Evolutionary conservation across 2,797 vertebrate species (phyloP), one percentile per base, ranked within the genome.

Genomic region (Coracias cyanogaster): DNA sequence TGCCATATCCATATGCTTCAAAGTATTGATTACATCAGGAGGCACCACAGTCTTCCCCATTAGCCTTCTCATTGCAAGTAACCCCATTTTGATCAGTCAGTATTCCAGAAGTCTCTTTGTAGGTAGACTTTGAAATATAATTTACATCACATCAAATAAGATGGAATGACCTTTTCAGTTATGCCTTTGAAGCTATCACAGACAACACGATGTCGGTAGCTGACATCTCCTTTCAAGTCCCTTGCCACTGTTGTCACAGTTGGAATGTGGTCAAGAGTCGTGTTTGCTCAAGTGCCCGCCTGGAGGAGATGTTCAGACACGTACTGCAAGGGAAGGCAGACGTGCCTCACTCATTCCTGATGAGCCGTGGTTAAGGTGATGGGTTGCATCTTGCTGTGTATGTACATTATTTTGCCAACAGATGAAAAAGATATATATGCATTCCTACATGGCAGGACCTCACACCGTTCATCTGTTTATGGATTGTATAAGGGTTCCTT

Each of bases 171-270:
- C 90, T 95, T 96, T 95, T 93, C 79, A 93, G 78, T 80, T 86
- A 86, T 66, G 79, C 93, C 78, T 96, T 87, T 89, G 94, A 87
- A 70, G 49, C 60, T 90, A 72, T 82, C 86, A 45, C 64, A 90
- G 45, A 70, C 0, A 1, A 82, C 70, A 70, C 0, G 0, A 15
- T 66, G 55, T 80, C 80, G 85, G 89, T 55, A 85, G 31, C 73
- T 96, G 95, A 67, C 82, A 70, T 72, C 88, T 91, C 79, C 89
- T 95, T 94, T 95, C 77, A 86, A 92, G 74, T 95, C 90, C 83
- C 39, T 46, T 64, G 66, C 62, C 25, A 9, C 48, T 60, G 3
- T 73, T 92, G 70, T 96, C 66, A 52, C 43, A 60, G 62, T 60
- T 0, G 0, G 86, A 89, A 86, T 2, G 3, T 93, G 92, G 81